phyloP scores from a whole-genome alignment of 2,797 vertebrate species.

The Cuculus canorus region DNA sequence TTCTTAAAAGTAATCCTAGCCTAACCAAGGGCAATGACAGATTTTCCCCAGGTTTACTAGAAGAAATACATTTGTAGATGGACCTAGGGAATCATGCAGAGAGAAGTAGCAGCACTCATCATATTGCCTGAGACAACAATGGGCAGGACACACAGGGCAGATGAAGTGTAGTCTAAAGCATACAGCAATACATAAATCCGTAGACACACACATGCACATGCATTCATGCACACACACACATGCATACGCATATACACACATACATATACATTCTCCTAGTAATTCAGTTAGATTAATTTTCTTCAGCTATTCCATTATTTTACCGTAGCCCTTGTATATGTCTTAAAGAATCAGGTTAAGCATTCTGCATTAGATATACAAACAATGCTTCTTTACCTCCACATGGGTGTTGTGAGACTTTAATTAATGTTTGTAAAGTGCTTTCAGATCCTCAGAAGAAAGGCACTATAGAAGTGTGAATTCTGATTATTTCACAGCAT shows the following conservation, averaged over 20 bases:
- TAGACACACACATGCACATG: fast-evolving
- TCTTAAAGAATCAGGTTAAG: slow-evolving; percentile 54
- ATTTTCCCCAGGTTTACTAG: not conserved
- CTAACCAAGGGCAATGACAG: not conserved
- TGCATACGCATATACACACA: fast-evolving
- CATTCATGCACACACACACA: too few species aligned
- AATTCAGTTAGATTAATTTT: slow-evolving; percentile 2
- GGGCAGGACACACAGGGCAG: not conserved
- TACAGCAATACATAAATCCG: not conserved
- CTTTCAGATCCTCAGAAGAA: slow-evolving; percentile 65
- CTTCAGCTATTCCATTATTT: slow-evolving; percentile 25
- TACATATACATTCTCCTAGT: not conserved
- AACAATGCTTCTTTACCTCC: slow-evolving; percentile 52
- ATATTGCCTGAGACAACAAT: not conserved
- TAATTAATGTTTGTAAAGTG: slow-evolving; percentile 70
- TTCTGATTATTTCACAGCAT: slow-evolving; percentile 53
- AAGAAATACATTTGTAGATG: not conserved
- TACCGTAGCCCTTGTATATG: not conserved
- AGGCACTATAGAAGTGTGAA: slow-evolving; percentile 54
- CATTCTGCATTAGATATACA: slow-evolving; percentile 29
- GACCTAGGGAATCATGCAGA: not conserved
- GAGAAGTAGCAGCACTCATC: not conserved
- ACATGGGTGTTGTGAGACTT: slow-evolving; percentile 44
- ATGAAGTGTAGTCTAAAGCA: not conserved
- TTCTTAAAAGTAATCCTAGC: not conserved